Percentiles rank a stretch among this genome's conserved stretches.
These are phyloP conservation scores for Puma concolor DNA, from an alignment of 2,113 vertebrate genomes.

Conservation along the genomic window DNA sequence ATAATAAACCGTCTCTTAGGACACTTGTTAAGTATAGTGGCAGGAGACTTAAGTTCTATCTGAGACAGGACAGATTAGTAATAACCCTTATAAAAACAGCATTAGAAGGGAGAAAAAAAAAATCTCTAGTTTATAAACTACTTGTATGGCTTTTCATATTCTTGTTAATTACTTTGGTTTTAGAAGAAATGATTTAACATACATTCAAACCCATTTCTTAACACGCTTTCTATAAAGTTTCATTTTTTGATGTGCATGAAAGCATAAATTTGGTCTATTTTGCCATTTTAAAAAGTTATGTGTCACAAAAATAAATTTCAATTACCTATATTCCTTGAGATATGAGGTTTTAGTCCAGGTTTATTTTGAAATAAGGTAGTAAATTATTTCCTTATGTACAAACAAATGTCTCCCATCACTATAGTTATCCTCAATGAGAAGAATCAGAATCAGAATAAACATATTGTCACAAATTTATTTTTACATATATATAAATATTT, in stretches of 20 bases:
- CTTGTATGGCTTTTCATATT: neutral
- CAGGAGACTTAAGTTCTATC: constrained; percentile 73
- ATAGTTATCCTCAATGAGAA: constrained; percentile 68
- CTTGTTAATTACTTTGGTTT: constrained; percentile 31
- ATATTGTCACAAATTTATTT: constrained; percentile 64
- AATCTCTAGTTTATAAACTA: neutral
- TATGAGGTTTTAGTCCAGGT: constrained; percentile 11
- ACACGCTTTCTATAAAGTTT: neutral
- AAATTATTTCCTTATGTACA: neutral
- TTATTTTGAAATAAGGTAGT: neutral
- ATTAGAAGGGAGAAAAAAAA: neutral
- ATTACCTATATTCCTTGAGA: neutral
- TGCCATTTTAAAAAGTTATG: neutral
- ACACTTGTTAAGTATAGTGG: constrained; percentile 77
- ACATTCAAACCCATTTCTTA: neutral
- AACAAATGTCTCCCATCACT: constrained; percentile 83
- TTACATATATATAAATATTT: constrained; percentile 74
- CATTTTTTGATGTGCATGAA: constrained; percentile 43
- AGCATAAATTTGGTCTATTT: neutral
- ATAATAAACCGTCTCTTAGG: constrained; percentile 50
- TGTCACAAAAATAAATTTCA: constrained; percentile 6
- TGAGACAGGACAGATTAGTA: neutral
- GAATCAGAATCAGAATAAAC: constrained; percentile 69
- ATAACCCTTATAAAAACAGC: constrained; percentile 2
- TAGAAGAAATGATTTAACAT: constrained; percentile 11